A percentile compares a stretch with the other conserved stretches of the same genome.
These are phyloP conservation scores for Orthosia cruda DNA, from an alignment of 2,888 invertebrate genomes.

Conservation along the genomic window DNA sequence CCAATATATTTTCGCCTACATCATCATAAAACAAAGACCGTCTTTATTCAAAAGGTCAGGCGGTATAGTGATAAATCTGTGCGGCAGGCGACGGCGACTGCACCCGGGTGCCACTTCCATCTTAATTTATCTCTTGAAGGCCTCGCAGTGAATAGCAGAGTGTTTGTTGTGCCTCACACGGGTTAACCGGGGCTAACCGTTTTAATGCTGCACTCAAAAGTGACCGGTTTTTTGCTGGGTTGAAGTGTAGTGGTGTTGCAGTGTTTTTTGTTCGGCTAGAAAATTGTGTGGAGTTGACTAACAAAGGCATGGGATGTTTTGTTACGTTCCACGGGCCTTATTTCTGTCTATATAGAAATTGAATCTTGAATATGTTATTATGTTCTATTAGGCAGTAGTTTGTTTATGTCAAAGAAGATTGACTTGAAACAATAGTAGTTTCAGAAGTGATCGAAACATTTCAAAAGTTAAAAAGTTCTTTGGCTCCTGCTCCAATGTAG, in stretches of 20 bases:
- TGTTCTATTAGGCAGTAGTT: too few relatives aligned
- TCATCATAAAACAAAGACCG: constrained; percentile 63
- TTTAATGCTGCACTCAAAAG: constrained; percentile 40
- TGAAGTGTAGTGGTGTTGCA: constrained; percentile 9
- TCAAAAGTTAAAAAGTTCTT: background rate
- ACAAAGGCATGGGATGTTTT: background rate
- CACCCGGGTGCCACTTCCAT: constrained; percentile 71
- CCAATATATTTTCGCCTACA: constrained; percentile 53
- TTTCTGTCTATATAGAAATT: too few relatives aligned
- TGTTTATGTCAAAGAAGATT: background rate
- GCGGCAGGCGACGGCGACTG: constrained; percentile 52
- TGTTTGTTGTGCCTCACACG: constrained; percentile 64
- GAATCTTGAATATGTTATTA: too few relatives aligned
- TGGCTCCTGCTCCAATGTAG: constrained; percentile 7
- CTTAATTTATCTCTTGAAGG: constrained; percentile 69
- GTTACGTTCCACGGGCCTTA: too few relatives aligned
- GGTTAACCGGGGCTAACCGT: constrained; percentile 62
- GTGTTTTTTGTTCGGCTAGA: constrained; percentile 2
- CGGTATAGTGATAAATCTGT: constrained; percentile 65
- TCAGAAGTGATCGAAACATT: background rate
- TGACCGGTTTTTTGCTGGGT: constrained; percentile 38
- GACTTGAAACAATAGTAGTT: background rate
- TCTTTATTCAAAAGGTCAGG: constrained; percentile 60
- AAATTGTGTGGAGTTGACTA: constrained; percentile 1
- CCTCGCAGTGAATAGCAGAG: constrained; percentile 65